Evolutionary conservation across 2,797 vertebrate genomes (phyloP).

Genomic region (Nothura maculosa): DNA sequence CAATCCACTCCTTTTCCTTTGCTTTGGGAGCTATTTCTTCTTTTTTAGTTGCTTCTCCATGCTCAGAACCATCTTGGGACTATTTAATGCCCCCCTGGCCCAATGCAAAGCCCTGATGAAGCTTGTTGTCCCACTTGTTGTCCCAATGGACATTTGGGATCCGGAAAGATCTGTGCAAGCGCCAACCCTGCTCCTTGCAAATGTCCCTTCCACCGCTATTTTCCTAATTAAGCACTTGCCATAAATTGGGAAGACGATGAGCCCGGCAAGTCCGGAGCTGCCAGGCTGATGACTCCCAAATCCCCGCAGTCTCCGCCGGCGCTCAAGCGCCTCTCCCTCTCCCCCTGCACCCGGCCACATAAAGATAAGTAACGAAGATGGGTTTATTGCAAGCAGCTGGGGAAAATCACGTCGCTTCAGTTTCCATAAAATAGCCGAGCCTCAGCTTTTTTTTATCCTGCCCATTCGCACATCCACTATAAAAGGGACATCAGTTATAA

Average conservation of each 20-base stretch:
- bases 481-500: slow-evolving; percentile 75
- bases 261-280: not conserved
- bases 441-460: slow-evolving; percentile 69
- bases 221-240: not conserved
- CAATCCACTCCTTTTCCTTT: not conserved
- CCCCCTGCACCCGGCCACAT: slow-evolving; percentile 52
- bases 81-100: rapidly evolving
- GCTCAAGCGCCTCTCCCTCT: not conserved
- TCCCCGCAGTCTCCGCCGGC: not conserved
- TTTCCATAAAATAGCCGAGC: slow-evolving; percentile 74
- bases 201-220: not conserved
- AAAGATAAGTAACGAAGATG: slow-evolving; percentile 74
- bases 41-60: rapidly evolving
- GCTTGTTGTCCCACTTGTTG: rapidly evolving
- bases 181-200: not conserved
- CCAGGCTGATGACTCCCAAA: not conserved
- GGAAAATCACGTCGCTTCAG: slow-evolving; percentile 71
- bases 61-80: not conserved
- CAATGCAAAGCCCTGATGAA: not conserved
- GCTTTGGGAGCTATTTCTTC: not conserved
- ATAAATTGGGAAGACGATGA: not conserved
- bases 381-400: slow-evolving; percentile 76
- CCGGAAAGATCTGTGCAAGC: not conserved
- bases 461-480: slow-evolving; percentile 67
- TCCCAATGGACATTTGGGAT: not conserved